A percentile compares a stretch with the other conserved stretches of the same genome.
phyloP scores from a whole-genome alignment of 2,888 invertebrate species.

The Epistrophe eligans region DNA sequence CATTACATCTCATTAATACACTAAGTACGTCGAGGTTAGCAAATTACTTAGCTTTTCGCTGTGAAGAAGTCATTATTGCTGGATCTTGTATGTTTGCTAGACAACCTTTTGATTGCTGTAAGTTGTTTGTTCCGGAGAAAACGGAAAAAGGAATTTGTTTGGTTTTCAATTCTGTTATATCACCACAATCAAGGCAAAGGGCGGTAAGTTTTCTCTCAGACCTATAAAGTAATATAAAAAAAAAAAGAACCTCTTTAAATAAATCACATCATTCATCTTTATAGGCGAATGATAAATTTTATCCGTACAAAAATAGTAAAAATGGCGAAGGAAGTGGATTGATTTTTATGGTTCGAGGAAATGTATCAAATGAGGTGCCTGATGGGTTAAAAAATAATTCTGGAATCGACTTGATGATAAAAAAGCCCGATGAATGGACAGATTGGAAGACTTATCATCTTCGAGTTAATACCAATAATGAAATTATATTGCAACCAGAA shows the following conservation, averaged over 20 bases:
- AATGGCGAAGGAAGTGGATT: conserved; percentile 82
- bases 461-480: conserved; percentile 78
- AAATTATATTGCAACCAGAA: conserved; percentile 78
- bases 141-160: conserved; percentile 84
- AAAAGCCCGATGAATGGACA: conserved; percentile 79
- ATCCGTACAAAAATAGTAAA: conserved; percentile 79
- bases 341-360: conserved; percentile 77
- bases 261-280: neutral
- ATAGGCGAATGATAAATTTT: conserved; percentile 77
- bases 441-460: conserved; percentile 75
- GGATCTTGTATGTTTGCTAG: conserved; percentile 83
- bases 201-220: conserved; percentile 47
- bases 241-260: neutral
- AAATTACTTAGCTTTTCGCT: conserved; percentile 80
- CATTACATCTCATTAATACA: conserved; percentile 64
- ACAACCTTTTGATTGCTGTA: conserved; percentile 83
- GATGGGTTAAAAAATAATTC: conserved; percentile 9
- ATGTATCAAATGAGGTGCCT: conserved; percentile 70
- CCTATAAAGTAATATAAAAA: too few relatives aligned
- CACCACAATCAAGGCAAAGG: conserved; percentile 79
- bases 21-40: conserved; percentile 78
- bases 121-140: conserved; percentile 83
- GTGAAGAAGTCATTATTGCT: conserved; percentile 83
- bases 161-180: conserved; percentile 84
- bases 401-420: conserved; percentile 78